A percentile compares a stretch with the other conserved stretches of the same genome.
Evolutionary conservation across 1,140 invertebrate species (phyloP).

Genomic region (Drosophila melanica): DNA sequence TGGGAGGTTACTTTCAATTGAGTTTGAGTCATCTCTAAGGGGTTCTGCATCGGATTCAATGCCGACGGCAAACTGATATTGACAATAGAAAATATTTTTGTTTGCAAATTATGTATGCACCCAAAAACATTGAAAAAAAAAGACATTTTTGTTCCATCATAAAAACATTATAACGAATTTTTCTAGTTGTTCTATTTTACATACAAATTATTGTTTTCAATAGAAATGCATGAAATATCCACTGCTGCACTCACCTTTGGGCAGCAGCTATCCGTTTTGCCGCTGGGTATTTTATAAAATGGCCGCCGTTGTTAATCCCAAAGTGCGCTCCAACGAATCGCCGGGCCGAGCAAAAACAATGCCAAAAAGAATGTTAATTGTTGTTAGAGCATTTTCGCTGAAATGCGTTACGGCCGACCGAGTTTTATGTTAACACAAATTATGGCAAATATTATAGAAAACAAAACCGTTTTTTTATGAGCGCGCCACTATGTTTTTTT

Average conservation of each 20-base stretch:
- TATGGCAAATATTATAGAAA: constrained; percentile 15
- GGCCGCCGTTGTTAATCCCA: constrained; percentile 67
- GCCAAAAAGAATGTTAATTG: constrained; percentile 47
- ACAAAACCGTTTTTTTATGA: constrained; percentile 52
- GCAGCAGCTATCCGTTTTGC: constrained; percentile 80
- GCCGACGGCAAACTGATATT: constrained; percentile 43
- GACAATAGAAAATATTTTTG: neutral
- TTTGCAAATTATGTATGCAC: constrained; percentile 1
- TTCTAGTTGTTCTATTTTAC: no score
- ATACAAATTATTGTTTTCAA: no score
- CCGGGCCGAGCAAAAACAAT: constrained; percentile 37
- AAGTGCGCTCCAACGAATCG: constrained; percentile 28
- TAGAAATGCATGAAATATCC: no score
- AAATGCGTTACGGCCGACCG: constrained; percentile 48
- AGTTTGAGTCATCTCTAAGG: constrained; percentile 23
- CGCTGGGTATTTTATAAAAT: constrained; percentile 66
- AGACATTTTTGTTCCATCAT: no score
- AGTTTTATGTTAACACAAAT: constrained; percentile 59
- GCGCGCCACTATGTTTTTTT: constrained; percentile 31
- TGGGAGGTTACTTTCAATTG: constrained; percentile 38
- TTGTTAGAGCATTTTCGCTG: constrained; percentile 59
- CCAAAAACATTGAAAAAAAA: no score
- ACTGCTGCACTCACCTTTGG: constrained; percentile 58
- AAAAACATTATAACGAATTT: no score
- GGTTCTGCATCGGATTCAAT: constrained; percentile 26